A percentile compares a stretch with the other conserved stretches of the same genome.
Evolutionary conservation across 2,113 vertebrate genomes (phyloP).

Genomic region (Actenoides hombroni): DNA sequence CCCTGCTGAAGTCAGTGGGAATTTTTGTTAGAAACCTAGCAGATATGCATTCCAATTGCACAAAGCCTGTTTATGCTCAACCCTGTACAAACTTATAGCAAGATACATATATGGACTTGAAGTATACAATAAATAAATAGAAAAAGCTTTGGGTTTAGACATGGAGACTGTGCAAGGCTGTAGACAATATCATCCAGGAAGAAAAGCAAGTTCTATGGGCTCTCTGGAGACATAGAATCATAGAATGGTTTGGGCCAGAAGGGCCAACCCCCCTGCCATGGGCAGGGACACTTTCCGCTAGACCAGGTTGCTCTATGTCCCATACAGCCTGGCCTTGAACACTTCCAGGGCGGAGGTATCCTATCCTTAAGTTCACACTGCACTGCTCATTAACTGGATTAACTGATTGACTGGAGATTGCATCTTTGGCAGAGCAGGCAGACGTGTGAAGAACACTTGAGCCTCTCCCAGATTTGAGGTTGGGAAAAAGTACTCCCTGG

Average conservation of each 20-base stretch:
- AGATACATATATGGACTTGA: neutral
- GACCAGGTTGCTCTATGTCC: neutral
- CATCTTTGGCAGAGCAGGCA: neutral
- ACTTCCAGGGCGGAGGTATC: neutral
- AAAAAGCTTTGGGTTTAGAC: neutral
- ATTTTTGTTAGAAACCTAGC: neutral
- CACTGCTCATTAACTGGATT: neutral
- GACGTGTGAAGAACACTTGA: neutral
- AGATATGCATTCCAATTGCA: neutral
- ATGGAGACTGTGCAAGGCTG: neutral
- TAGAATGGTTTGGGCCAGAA: neutral
- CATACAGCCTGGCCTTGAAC: neutral
- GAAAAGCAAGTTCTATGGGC: neutral
- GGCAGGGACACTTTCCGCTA: neutral
- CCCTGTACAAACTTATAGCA: neutral
- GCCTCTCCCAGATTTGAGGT: neutral
- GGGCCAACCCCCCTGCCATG: neutral
- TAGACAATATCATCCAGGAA: neutral
- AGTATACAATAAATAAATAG: neutral
- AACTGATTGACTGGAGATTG: neutral
- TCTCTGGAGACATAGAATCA: neutral
- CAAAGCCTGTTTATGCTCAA: neutral
- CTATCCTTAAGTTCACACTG: neutral
- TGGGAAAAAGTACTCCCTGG: neutral
- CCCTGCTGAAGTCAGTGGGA: neutral